These are phyloP conservation scores for Cyprinus carpio DNA, from an alignment of 2,113 vertebrate genomes.

Conservation along the genomic window DNA sequence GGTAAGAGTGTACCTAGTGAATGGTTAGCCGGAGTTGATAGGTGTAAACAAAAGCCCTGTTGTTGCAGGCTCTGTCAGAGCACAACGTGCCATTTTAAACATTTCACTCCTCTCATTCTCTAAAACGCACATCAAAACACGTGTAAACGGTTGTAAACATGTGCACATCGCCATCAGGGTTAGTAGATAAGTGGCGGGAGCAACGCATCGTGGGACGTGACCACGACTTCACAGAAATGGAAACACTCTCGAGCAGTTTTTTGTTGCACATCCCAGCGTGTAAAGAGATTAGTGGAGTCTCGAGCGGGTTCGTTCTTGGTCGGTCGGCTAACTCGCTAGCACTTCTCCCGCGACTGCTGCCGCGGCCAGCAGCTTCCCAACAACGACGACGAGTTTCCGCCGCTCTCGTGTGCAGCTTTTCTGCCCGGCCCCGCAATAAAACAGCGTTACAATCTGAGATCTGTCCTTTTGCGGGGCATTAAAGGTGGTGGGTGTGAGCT, in stretches of 20 bases:
- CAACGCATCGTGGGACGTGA: constrained; percentile 2
- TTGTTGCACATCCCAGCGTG: constrained; percentile 16
- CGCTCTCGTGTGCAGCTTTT: background rate
- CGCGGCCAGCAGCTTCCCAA: constrained; percentile 10
- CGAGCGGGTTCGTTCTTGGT: constrained; percentile 22
- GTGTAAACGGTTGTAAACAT: constrained; percentile 15
- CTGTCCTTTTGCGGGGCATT: constrained; percentile 21
- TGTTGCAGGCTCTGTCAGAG: constrained; percentile 33
- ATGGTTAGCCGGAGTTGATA: constrained; percentile 1
- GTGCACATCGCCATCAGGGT: background rate
- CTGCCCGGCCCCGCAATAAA: background rate
- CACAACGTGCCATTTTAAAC: constrained; percentile 25
- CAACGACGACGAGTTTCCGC: constrained; percentile 41
- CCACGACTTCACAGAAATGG: background rate
- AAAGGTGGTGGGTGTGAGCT: constrained; percentile 38
- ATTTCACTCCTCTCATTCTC: background rate
- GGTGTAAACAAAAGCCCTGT: constrained; percentile 50
- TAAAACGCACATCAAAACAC: background rate
- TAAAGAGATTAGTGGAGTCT: constrained; percentile 23
- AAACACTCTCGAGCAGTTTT: background rate
- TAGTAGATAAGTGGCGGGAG: background rate
- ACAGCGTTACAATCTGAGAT: background rate
- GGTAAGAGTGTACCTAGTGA: background rate
- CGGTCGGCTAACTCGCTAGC: constrained; percentile 37
- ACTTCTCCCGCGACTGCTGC: constrained; percentile 1